Conservation (phyloP, 92 coral and sea anemone species). For the Bergia puertoricense region DNA sequence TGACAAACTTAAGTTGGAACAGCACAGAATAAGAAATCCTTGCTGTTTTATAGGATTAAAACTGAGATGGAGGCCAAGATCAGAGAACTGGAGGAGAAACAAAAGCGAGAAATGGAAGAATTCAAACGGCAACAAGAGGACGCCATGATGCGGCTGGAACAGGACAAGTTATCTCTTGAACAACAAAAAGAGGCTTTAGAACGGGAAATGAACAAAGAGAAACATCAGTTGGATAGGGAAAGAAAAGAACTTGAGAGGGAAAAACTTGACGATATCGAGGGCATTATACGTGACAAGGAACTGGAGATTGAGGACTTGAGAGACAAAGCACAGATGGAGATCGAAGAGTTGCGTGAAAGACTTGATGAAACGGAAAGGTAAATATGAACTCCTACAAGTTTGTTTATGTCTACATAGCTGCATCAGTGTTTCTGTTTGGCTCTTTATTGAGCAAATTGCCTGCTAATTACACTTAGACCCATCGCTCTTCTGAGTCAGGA, state of each 20-base stretch:
- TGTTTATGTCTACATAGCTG: background rate
- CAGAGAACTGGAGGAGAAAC: slow-evolving; percentile 70
- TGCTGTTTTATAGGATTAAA: slow-evolving; percentile 61
- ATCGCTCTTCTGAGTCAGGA: too few relatives aligned
- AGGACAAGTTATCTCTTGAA: slow-evolving; percentile 76
- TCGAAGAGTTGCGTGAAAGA: slow-evolving; percentile 85
- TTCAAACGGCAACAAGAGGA: slow-evolving; percentile 70
- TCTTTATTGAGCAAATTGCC: background rate
- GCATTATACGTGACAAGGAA: slow-evolving; percentile 85
- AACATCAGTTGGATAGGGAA: slow-evolving; percentile 76
- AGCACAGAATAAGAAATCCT: background rate
- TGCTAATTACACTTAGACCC: too few relatives aligned
- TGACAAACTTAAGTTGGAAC: background rate
- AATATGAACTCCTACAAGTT: background rate
- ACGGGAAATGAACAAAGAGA: slow-evolving; percentile 78
- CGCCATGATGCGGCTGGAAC: slow-evolving; percentile 69
- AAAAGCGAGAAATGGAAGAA: slow-evolving; percentile 73
- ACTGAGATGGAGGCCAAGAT: slow-evolving; percentile 77
- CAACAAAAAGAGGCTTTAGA: slow-evolving; percentile 86
- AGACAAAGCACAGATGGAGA: slow-evolving; percentile 94
- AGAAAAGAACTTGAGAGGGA: slow-evolving; percentile 85
- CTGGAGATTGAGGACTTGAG: slow-evolving; percentile 82
- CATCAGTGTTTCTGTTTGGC: background rate
- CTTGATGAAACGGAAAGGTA: slow-evolving; percentile 95
- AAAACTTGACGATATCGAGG: slow-evolving; percentile 89